These are phyloP conservation scores for Leptogaster cylindrica DNA, from an alignment of 2,888 invertebrate genomes.

Conservation along the genomic window DNA sequence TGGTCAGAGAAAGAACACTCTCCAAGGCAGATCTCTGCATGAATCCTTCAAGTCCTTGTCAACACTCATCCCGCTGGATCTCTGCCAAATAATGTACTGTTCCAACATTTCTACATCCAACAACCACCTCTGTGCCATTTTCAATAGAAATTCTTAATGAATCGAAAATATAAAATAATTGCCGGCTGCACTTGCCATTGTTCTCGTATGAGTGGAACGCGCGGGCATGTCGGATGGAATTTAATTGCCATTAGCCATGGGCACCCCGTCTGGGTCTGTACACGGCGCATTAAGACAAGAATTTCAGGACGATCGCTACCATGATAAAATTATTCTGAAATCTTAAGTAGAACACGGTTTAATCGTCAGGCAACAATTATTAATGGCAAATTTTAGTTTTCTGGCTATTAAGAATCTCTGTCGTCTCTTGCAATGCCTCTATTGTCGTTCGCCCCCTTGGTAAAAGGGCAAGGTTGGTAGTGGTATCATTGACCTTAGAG, in stretches of 20 bases:
- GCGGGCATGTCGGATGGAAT: slow-evolving; percentile 20
- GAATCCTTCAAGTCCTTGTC: background rate
- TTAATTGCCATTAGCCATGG: slow-evolving; percentile 35
- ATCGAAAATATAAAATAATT: slow-evolving; percentile 60
- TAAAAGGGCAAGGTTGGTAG: no score
- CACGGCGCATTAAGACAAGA: slow-evolving; percentile 33
- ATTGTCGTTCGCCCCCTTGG: no score
- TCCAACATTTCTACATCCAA: slow-evolving; percentile 31
- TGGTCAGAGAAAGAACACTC: background rate
- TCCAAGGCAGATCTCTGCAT: background rate
- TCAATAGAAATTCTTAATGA: slow-evolving; percentile 56
- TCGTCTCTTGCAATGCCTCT: background rate
- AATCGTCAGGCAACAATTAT: slow-evolving; percentile 20
- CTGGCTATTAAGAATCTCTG: slow-evolving; percentile 42
- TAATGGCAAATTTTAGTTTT: slow-evolving; percentile 21
- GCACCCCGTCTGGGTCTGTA: slow-evolving; percentile 12
- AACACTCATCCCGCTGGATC: slow-evolving; percentile 21
- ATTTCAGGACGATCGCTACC: slow-evolving; percentile 4
- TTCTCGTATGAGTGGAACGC: slow-evolving; percentile 25
- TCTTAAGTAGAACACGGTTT: slow-evolving; percentile 13
- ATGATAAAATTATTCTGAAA: slow-evolving; percentile 22
- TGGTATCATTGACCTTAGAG: no score
- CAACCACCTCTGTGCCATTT: slow-evolving; percentile 41
- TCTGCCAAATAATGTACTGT: slow-evolving; percentile 41
- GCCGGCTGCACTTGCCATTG: slow-evolving; percentile 48